phyloP scores from a whole-genome alignment of 2,797 vertebrate species.

The Danio choprae region DNA sequence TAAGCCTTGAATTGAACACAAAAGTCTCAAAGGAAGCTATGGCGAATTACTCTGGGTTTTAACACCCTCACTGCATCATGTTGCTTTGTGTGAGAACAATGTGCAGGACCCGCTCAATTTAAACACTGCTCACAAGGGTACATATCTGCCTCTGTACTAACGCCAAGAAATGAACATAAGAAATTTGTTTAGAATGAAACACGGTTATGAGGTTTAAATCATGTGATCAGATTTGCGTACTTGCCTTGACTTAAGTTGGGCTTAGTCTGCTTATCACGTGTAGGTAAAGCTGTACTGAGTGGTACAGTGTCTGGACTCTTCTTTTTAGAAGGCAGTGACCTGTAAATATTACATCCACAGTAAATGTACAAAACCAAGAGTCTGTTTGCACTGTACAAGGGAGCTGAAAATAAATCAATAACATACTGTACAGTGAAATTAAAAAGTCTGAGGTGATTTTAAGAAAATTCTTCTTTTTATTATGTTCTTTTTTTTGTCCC shows the following conservation, averaged over 20 bases:
- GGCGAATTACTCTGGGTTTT: no score
- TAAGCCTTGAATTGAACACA: no score
- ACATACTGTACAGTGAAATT: neutral
- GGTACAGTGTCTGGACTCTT: neutral
- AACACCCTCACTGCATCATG: no score
- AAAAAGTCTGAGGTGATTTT: neutral
- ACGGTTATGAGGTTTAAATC: neutral
- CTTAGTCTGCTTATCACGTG: constrained; percentile 13
- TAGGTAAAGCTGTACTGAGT: neutral
- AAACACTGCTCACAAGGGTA: neutral
- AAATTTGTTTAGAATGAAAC: no score
- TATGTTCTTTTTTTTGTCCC: no score
- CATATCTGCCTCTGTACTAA: neutral
- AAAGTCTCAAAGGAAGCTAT: no score
- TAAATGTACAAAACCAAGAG: neutral
- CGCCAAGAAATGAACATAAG: neutral
- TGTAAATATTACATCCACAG: neutral
- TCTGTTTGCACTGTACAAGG: neutral
- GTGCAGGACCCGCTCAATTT: no score
- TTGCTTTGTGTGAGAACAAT: no score
- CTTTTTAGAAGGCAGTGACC: neutral
- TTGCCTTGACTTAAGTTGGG: constrained; percentile 11
- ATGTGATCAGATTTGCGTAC: neutral
- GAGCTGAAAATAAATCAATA: neutral
- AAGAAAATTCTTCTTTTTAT: neutral